Conservation (phyloP, 2,797 vertebrate species). For the Philypnodon macrostomus region DNA sequence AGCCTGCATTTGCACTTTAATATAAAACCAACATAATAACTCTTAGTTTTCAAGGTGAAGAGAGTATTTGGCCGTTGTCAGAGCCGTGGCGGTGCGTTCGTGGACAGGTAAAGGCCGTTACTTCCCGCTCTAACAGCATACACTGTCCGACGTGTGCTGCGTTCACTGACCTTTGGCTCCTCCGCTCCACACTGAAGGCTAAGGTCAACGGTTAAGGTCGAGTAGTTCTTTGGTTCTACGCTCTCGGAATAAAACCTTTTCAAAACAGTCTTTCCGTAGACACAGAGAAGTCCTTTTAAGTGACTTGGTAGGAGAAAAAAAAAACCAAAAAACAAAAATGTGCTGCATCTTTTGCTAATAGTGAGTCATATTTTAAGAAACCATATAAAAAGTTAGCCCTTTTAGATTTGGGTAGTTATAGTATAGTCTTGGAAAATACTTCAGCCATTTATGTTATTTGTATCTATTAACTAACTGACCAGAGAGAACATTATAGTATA, state of each 20-base stretch:
- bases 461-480: too few species aligned
- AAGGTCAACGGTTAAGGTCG: neutral
- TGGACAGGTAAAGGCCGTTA: constrained; percentile 1
- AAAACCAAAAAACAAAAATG: too few species aligned
- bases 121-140: neutral
- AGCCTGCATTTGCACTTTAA: neutral
- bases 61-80: neutral
- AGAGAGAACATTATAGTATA: too few species aligned
- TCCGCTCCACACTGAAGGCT: neutral
- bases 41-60: neutral
- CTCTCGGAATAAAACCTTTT: neutral
- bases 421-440: too few species aligned
- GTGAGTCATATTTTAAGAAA: too few species aligned
- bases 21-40: neutral
- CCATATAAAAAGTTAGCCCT: too few species aligned
- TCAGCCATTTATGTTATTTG: too few species aligned
- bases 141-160: neutral
- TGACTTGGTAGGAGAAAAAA: too few species aligned
- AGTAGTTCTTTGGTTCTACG: neutral
- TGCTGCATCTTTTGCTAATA: too few species aligned
- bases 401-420: too few species aligned
- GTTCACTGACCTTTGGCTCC: constrained; percentile 3
- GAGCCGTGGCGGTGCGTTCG: neutral
- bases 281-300: too few species aligned
- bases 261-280: neutral